Base-by-base conservation (phyloP, 2,888 invertebrate genomes). In the Lepidocyrtinus sp. region DNA sequence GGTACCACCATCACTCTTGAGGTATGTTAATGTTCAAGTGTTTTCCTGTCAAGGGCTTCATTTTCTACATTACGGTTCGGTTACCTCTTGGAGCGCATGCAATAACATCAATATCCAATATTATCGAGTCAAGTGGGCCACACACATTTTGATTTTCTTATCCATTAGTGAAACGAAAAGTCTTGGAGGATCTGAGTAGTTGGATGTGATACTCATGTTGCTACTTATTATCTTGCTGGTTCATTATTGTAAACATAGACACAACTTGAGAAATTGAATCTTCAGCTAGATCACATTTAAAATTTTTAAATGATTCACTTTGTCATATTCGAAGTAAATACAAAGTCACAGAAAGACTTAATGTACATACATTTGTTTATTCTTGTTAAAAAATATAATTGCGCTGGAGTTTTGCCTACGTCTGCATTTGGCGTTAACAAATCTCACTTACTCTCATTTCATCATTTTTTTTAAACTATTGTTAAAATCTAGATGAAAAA, bases 401-500 rank as follows among this genome's bases (percentile, higher is more conserved):
- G n/a, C n/a, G n/a, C n/a, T 1, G 15, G 45, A 24, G 62, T n/a
- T 55, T 15, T 25, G 63, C 45, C 70, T 69, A 21, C 81, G 83
- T 85, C 84, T 85, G 84, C 78, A 77, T 80, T 79, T 85, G 85
- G 85, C 85, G 82, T 85, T 84, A 82, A 81, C 82, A 84, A 83
- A 83, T 83, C 83, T 81, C 80, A 82, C 74, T 36, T 36, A 36
- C 82, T 81, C 77, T 50, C 61, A 25, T 72, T 59, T 36, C 72
- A 81, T 84, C 70, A 82, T 84, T 83, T 82, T 65, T 74, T 50
- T 36, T 36, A 5, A 36, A 36, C 36, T 36, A 36, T 12, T 36
- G 36, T 12, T 36, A 36, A 36, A 7, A 36, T 36, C 12, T 36
- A 36, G 12, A 36, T 36, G 12, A 7, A 36, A 36, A n/a, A 12